These are phyloP conservation scores for Piezodorus guildinii DNA, from an alignment of 1,140 invertebrate species.

Conservation along the genomic window DNA sequence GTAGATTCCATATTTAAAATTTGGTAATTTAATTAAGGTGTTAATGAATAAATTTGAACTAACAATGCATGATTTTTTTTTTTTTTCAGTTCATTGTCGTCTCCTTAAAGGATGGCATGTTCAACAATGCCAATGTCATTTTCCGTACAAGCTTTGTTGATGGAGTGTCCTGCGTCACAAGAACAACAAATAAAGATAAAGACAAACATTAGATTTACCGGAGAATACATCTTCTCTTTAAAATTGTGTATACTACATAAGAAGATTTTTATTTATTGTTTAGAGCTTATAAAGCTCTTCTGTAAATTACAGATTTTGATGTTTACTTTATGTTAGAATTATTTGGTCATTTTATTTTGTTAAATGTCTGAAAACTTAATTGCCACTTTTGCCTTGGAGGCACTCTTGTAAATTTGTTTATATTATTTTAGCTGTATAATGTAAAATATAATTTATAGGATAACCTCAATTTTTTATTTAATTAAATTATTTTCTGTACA, in stretches of 20 bases:
- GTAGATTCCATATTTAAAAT: too few relatives aligned
- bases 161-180: constrained; percentile 80
- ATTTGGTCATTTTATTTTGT: background rate
- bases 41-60: too few relatives aligned
- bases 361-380: background rate
- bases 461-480: background rate
- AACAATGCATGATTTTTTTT: too few relatives aligned
- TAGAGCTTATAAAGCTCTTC: background rate
- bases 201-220: background rate
- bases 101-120: constrained; percentile 98
- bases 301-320: background rate
- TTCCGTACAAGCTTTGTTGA: constrained; percentile 92
- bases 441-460: background rate
- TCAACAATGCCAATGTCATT: constrained; percentile 96
- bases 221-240: background rate
- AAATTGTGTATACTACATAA: background rate
- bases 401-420: background rate
- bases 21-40: too few relatives aligned
- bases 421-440: background rate
- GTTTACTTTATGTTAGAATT: background rate
- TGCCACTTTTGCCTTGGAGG: too few relatives aligned
- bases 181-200: constrained; percentile 36
- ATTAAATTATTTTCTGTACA: too few relatives aligned
- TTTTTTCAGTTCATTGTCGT: constrained; percentile 89
- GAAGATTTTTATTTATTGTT: background rate